A percentile compares a stretch with the other conserved stretches of the same genome.
Conservation (phyloP, 2,113 vertebrate genomes). For the Alligator mississippiensis region DNA sequence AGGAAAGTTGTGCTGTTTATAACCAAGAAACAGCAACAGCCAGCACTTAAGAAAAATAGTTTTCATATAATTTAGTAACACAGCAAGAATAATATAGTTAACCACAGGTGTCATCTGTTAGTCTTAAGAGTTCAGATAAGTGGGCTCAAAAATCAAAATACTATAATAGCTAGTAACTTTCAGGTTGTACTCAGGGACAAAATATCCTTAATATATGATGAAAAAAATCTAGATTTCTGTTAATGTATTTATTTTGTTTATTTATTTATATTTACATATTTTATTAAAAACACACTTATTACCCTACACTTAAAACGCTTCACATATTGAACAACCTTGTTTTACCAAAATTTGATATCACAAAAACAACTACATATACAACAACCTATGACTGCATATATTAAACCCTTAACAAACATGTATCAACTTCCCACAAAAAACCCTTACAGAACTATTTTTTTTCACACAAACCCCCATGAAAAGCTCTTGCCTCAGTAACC, state of each 20-base stretch:
- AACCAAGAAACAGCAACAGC: background rate
- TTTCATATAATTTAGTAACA: background rate
- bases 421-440: too few species aligned
- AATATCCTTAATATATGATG: background rate
- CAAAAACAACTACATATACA: too few species aligned
- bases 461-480: too few species aligned
- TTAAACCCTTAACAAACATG: too few species aligned
- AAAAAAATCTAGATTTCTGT: background rate
- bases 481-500: too few species aligned
- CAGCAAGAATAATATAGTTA: background rate
- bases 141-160: background rate
- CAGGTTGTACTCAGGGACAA: background rate
- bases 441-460: too few species aligned
- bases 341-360: too few species aligned
- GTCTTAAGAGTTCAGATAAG: background rate
- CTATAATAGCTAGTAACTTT: background rate
- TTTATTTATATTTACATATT: too few species aligned
- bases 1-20: background rate
- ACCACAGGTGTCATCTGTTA: background rate
- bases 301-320: too few species aligned
- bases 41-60: background rate
- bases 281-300: too few species aligned
- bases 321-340: too few species aligned
- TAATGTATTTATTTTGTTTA: background rate
- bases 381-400: too few species aligned